phyloP scores from a whole-genome alignment of 1,140 invertebrate genomes.

The Lepidotrigona ventralis region DNA sequence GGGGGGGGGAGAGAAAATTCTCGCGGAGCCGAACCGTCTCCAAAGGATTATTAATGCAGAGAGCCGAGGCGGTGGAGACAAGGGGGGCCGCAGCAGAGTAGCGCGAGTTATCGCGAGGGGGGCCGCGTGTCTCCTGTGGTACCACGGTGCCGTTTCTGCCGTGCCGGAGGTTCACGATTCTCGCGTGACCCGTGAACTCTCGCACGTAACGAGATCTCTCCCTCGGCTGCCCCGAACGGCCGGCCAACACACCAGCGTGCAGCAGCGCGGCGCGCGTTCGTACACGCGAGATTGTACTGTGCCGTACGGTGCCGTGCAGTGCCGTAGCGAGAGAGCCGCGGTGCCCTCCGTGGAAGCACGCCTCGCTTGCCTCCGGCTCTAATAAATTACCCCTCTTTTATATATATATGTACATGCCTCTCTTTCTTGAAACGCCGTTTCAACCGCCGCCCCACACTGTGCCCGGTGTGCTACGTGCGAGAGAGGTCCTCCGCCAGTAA shows the following conservation, averaged over 20 bases:
- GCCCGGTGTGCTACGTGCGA: constrained; percentile 47
- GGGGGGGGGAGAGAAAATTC: background rate
- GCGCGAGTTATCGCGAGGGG: constrained; percentile 59
- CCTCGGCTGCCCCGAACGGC: constrained; percentile 27
- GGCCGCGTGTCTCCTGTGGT: constrained; percentile 53
- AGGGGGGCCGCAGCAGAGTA: background rate
- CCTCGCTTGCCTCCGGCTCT: constrained; percentile 66
- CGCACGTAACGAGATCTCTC: constrained; percentile 71
- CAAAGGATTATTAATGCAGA: constrained; percentile 62
- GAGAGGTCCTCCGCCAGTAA: constrained; percentile 19
- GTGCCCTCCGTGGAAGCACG: constrained; percentile 57
- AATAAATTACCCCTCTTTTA: constrained; percentile 73
- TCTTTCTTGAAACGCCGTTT: constrained; percentile 46
- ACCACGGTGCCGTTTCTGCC: constrained; percentile 50
- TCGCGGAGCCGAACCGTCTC: constrained; percentile 8
- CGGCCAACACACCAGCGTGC: constrained; percentile 45
- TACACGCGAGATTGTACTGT: constrained; percentile 45
- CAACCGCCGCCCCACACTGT: constrained; percentile 58
- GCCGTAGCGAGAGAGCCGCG: constrained; percentile 21
- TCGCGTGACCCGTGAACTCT: constrained; percentile 74
- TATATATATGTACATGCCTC: constrained; percentile 42
- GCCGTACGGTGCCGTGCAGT: constrained; percentile 50
- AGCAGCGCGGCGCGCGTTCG: constrained; percentile 25
- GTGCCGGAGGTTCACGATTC: constrained; percentile 67
- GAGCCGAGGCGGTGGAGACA: background rate